Base-by-base conservation (phyloP, 1,140 invertebrate genomes). In the Pseudachorutes palmiensis region DNA sequence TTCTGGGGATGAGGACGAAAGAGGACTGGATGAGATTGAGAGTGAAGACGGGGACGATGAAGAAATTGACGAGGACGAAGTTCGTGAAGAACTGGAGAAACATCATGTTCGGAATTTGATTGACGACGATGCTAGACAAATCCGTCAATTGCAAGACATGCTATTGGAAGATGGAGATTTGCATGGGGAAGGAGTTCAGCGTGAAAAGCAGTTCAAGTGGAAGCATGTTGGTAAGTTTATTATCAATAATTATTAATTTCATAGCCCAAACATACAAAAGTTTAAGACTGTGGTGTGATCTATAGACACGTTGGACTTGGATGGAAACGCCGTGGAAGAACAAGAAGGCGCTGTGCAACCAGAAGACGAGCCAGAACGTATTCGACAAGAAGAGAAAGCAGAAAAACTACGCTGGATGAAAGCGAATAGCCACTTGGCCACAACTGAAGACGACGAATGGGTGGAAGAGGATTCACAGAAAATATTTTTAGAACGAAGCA, bases 81-180 rank as follows among this genome's bases (percentile, higher is more conserved):
- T 89, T 49, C 81, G 82, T 70, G 77, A 82, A 64, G 82, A 88
- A 76, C 75, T 90, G 33, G 88, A 83, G 55, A 84, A 83, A 74
- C 85, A 88, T 66, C 88, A 90, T 76, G 82, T 86, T 82, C 85
- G 75, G 65, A 84, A 86, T 72, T 75, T 91, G 9, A 75, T 92
- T 32, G 90, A 92, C 77, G 86, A 92, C 72, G 91, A 94, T 78
- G 86, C 90, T 59, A 80, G 86, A 33, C 85, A 91, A 74, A 82
- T 94, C 2, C 82, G 85, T 72, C 74, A 90, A 45, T 78, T 92
- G 0, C 87, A 94, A 76, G 90, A 94, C 75, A 78, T 91, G 73
- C 82, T 91, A 55, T 83, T 94, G 19, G 90, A 92, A 75, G 90
- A 94, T 77, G 92, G 91, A 0, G 92, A 94, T 76, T 79, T 94